A percentile compares a stretch with the other conserved stretches of the same genome.
Conservation (phyloP, 1,140 invertebrate species). For the Campodea augens region DNA sequence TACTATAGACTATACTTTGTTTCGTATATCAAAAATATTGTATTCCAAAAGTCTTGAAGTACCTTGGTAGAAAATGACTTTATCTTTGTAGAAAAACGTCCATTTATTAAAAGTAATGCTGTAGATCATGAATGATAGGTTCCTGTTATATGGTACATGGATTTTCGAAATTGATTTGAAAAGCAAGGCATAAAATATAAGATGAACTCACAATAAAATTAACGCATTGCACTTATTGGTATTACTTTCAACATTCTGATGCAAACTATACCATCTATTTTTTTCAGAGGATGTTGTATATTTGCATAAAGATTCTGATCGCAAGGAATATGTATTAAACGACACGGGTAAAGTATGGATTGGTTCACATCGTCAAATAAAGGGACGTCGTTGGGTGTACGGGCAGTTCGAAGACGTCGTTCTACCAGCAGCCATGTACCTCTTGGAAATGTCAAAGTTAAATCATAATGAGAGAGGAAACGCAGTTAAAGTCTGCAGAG, state of each 20-base stretch:
- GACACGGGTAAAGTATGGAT: slow-evolving; percentile 59
- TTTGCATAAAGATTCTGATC: slow-evolving; percentile 37
- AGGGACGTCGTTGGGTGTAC: slow-evolving; percentile 49
- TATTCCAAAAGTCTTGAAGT: no score
- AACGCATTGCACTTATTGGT: no score
- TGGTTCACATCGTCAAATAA: slow-evolving; percentile 39
- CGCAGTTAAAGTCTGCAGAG: slow-evolving; percentile 44
- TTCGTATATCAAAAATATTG: no score
- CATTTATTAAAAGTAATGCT: background rate
- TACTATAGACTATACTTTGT: no score
- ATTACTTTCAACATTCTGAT: no score
- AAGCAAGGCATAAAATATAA: no score
- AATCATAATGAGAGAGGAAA: slow-evolving; percentile 44
- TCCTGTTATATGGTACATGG: no score
- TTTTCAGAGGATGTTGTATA: slow-evolving; percentile 38
- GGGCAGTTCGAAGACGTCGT: slow-evolving; percentile 50
- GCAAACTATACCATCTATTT: no score
- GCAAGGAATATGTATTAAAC: slow-evolving; percentile 49
- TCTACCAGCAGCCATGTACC: slow-evolving; percentile 38
- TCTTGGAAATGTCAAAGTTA: slow-evolving; percentile 37
- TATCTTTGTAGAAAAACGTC: background rate
- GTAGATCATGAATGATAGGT: background rate
- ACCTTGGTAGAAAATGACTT: no score
- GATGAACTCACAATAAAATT: no score
- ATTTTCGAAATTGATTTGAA: no score